Percentiles rank a stretch among this genome's conserved stretches.
phyloP scores from a whole-genome alignment of 2,113 vertebrate genomes.

The Pteruthius melanotis region DNA sequence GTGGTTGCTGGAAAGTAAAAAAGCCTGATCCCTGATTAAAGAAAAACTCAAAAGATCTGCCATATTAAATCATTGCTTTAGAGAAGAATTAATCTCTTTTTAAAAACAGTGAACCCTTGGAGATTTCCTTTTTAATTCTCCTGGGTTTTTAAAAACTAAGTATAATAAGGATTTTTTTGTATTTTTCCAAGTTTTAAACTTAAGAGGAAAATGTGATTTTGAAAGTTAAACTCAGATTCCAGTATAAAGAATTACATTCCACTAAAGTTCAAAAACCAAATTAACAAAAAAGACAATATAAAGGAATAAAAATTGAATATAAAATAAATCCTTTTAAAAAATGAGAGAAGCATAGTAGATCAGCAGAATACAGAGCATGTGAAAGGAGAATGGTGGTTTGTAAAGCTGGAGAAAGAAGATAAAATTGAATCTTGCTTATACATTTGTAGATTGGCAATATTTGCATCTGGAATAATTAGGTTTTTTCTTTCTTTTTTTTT shows the following conservation, averaged over 20 bases:
- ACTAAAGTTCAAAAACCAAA: not conserved
- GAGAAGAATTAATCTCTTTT: not conserved
- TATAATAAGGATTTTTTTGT: not conserved
- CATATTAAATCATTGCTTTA: not conserved
- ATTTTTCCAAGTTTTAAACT: not conserved
- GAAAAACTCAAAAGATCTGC: not conserved
- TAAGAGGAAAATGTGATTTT: not conserved
- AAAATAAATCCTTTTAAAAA: not conserved
- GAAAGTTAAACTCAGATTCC: not conserved
- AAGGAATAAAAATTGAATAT: not conserved
- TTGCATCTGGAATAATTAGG: not conserved
- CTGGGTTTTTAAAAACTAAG: not conserved
- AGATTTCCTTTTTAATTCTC: not conserved
- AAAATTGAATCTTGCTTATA: not conserved
- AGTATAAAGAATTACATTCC: not conserved
- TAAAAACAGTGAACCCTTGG: not conserved
- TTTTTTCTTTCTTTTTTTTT: not conserved
- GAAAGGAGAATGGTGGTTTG: not conserved
- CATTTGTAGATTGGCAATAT: not conserved
- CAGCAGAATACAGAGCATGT: not conserved
- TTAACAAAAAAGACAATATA: not conserved
- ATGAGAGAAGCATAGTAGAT: not conserved
- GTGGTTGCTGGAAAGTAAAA: not conserved
- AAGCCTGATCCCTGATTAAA: not conserved
- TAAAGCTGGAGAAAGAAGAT: not conserved